Evolutionary conservation across 2,797 vertebrate species (phyloP).

Genomic region (Phaenicophaeus curvirostris): DNA sequence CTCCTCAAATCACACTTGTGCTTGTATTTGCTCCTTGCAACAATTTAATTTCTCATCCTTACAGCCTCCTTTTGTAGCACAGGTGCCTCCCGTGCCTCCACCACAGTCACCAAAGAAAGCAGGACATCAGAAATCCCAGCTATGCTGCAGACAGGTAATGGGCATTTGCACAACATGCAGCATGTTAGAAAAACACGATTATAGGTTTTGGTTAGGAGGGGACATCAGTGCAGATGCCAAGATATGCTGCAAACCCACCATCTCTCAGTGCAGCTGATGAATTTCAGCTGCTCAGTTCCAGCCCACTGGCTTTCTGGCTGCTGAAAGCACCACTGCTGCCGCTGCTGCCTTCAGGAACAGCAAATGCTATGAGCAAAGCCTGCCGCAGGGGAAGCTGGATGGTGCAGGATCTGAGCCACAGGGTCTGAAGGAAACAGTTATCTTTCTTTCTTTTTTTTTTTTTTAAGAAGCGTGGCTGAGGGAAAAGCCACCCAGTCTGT

Average conservation of each 20-base stretch:
- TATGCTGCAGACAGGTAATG: neutral
- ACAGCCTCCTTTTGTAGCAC: neutral
- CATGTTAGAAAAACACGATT: accelerated
- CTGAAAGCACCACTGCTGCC: too few species aligned
- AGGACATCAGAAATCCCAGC: neutral
- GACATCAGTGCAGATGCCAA: neutral
- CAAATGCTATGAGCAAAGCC: neutral
- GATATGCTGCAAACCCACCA: neutral
- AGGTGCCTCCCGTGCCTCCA: neutral
- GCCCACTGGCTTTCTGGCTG: neutral
- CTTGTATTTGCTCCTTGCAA: neutral
- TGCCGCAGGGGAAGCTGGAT: neutral
- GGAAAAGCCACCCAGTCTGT: neutral
- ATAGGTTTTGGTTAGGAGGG: neutral
- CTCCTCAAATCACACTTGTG: neutral
- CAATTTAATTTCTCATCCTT: neutral
- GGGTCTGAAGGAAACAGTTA: neutral
- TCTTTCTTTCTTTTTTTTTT: neutral
- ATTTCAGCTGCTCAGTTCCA: neutral
- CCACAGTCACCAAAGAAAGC: accelerated
- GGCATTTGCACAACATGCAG: too few species aligned
- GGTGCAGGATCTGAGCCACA: neutral
- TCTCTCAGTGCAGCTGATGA: neutral
- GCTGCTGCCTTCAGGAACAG: neutral
- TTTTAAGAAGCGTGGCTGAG: neutral